Base-by-base conservation (phyloP, 2,888 invertebrate genomes). In the Pseudococcus viburni region DNA sequence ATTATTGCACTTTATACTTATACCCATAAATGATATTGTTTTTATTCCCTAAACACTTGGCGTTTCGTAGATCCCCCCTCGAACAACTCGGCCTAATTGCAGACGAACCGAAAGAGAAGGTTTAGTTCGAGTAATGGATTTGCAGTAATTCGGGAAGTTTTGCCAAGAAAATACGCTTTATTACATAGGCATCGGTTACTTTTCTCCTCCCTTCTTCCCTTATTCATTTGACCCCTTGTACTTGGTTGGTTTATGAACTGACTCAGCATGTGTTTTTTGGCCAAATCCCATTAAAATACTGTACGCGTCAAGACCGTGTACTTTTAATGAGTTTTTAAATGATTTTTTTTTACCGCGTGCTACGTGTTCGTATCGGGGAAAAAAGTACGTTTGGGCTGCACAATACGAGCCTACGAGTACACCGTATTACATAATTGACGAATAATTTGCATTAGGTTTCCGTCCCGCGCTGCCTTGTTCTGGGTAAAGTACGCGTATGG, bases 251-350 rank as follows among this genome's bases (percentile, higher is more conserved):
- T 64, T 64, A 64, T 64, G 64, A 64, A 39, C 73, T 33, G 73
- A 73, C 73, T 33, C 73, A 73, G 73, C 73, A 9, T 73, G 73
- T 73, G 73, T 73, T 73, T 73, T 73, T 73, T 73, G 73, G 73
- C 73, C 33, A 26, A 17, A 33, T 33, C 73, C 73, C 73, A 73
- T 73, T 73, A 73, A 42, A 42, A 73, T 73, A 39, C 7, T 15
- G 15, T 33, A 73, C 33, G 73, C 26, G 15, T 19, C 12, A 15
- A 26, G 73, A 33, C 26, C 33, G 17, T 33, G 73, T 73, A 39
- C 33, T 73, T 73, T 73, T 73, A 73, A 73, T 73, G 73, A 73
- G 73, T 73, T 73, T 73, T 73, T 73, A 73, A 73, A 73, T 73
- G 73, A 73, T 73, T 73, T 68, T 26, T 68, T 11, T 68, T n/a